Percentiles rank a stretch among this genome's conserved stretches.
Evolutionary conservation across 2,797 vertebrate genomes (phyloP).

Genomic region (Sandelia bainsii): DNA sequence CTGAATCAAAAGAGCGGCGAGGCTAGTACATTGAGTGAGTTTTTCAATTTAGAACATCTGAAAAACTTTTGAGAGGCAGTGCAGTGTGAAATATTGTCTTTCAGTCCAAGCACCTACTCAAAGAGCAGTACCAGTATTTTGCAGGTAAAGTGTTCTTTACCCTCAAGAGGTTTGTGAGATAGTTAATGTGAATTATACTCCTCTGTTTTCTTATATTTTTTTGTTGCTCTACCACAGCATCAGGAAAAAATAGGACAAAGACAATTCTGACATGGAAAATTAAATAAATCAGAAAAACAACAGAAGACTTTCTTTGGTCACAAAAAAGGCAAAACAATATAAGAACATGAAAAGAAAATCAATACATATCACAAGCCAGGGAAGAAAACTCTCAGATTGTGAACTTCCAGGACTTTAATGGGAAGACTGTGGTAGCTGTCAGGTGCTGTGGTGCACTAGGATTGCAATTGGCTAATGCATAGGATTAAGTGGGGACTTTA

Average conservation of each 20-base stretch:
- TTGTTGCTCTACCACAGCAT: conserved; percentile 80
- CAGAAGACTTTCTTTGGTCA: conserved; percentile 92
- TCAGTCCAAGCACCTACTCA: conserved; percentile 63
- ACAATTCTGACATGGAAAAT: conserved; percentile 70
- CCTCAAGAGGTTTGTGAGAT: conserved; percentile 60
- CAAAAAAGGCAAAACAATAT: conserved; percentile 85
- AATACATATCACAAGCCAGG: conserved; percentile 34
- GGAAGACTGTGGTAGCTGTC: conserved; percentile 80
- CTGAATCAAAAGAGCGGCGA: conserved; percentile 57
- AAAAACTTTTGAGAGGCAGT: conserved; percentile 73
- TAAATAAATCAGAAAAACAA: conserved; percentile 65
- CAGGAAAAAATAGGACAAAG: conserved; percentile 53
- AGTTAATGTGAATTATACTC: conserved; percentile 44
- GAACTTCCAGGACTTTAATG: conserved; percentile 66
- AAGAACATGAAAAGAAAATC: conserved; percentile 62
- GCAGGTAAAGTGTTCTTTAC: conserved; percentile 58
- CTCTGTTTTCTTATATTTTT: conserved; percentile 72
- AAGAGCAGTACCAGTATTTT: conserved; percentile 50
- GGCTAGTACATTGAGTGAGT: conserved; percentile 58
- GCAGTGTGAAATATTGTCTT: conserved; percentile 67
- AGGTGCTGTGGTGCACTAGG: conserved; percentile 77
- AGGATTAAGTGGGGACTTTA: conserved; percentile 72
- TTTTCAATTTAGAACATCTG: conserved; percentile 56
- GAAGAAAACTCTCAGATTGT: conserved; percentile 56
- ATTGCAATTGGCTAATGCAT: conserved; percentile 85